These are phyloP conservation scores for Neopipo cinnamomea DNA, from an alignment of 2,113 vertebrate species.

Conservation along the genomic window DNA sequence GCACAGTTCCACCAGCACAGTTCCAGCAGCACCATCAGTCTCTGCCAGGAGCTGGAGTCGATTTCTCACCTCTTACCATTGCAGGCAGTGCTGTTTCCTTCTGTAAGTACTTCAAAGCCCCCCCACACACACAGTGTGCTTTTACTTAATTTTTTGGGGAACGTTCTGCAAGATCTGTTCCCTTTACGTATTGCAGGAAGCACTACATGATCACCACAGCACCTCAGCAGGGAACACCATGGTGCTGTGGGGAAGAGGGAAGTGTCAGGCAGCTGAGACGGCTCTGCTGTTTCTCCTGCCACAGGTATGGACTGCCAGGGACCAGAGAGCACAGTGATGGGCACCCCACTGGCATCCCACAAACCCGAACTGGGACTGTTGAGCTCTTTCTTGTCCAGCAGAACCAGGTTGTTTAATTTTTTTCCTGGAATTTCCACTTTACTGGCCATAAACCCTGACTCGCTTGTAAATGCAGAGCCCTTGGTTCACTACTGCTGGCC, in stretches of 20 bases:
- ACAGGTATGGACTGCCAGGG: fast-evolving
- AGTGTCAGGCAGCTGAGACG: not conserved
- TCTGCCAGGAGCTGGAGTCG: not conserved
- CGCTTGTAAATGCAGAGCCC: not conserved
- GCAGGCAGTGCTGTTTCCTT: not conserved
- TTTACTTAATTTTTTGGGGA: not conserved
- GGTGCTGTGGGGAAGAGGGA: not conserved
- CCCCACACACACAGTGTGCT: not conserved
- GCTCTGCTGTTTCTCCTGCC: not conserved
- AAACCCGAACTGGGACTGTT: not conserved
- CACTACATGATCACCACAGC: fast-evolving
- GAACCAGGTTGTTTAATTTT: not conserved
- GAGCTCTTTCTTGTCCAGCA: not conserved
- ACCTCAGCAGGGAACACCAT: not conserved
- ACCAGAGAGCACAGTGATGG: not conserved
- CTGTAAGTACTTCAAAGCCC: not conserved
- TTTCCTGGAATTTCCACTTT: not conserved
- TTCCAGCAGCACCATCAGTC: not conserved
- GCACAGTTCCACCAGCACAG: not conserved
- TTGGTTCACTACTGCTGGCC: not conserved
- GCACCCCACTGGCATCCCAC: not conserved
- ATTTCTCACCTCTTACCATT: not conserved
- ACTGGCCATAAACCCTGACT: not conserved
- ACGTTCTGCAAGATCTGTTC: not conserved
- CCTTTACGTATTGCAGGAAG: not conserved